A percentile compares a stretch with the other conserved stretches of the same genome.
Evolutionary conservation across 2,888 invertebrate species (phyloP).

Genomic region (Serrognathus titanus): DNA sequence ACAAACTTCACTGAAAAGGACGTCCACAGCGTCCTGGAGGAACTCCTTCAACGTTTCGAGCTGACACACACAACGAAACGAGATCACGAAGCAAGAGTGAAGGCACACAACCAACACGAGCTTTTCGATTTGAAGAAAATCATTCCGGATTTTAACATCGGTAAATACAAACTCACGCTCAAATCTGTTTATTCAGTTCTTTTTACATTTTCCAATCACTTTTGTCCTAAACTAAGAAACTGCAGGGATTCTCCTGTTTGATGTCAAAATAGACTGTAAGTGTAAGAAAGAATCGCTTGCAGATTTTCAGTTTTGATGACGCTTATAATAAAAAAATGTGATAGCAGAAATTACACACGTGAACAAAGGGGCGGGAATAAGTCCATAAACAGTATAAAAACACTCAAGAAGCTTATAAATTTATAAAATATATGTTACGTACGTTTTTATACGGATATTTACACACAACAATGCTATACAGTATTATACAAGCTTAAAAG

Average conservation of each 20-base stretch:
- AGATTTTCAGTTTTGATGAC: too few species aligned
- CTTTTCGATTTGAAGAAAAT: conserved; percentile 32
- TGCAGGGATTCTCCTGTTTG: too few species aligned
- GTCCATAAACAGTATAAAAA: conserved; percentile 11
- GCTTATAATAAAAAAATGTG: too few species aligned
- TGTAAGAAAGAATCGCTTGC: too few species aligned
- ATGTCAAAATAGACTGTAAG: too few species aligned
- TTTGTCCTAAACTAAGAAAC: too few species aligned
- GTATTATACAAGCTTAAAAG: background rate
- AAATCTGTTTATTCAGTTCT: background rate
- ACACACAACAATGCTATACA: background rate
- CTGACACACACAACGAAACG: conserved; percentile 32
- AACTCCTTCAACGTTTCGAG: conserved; percentile 34
- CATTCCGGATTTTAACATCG: conserved; percentile 37
- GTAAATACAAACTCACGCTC: conserved; percentile 22
- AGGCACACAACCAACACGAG: conserved; percentile 36
- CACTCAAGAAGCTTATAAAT: conserved; percentile 7
- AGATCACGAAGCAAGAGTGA: conserved; percentile 30
- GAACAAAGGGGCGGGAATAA: background rate
- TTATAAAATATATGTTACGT: background rate
- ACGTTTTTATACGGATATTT: background rate
- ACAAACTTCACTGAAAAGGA: conserved; percentile 13
- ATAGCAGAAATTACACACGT: too few species aligned
- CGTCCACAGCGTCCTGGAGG: conserved; percentile 28
- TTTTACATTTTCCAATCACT: background rate